phyloP scores from a whole-genome alignment of 2,888 invertebrate species.

The Helleia helle region DNA sequence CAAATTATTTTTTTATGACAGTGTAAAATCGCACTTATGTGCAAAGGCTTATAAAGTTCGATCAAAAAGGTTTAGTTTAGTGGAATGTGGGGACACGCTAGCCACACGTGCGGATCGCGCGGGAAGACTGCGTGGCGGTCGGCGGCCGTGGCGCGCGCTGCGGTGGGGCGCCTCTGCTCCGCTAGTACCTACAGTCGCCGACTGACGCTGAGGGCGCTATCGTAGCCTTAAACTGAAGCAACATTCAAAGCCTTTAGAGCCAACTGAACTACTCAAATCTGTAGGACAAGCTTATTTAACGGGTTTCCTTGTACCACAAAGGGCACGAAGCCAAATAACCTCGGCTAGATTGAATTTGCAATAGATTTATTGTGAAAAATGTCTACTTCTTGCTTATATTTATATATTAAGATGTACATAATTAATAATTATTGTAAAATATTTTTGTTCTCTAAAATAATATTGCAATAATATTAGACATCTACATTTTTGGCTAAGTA shows the following conservation, averaged over 20 bases:
- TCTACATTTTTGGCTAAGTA: too few species aligned
- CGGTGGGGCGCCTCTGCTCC: constrained; percentile 37
- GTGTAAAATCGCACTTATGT: too few species aligned
- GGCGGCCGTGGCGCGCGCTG: constrained; percentile 48
- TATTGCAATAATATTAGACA: too few species aligned
- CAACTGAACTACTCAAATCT: constrained; percentile 16
- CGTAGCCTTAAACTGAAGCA: constrained; percentile 21
- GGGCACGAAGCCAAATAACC: neutral
- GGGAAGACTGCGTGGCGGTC: constrained; percentile 73
- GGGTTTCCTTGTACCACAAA: constrained; percentile 3
- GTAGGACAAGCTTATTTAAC: constrained; percentile 15
- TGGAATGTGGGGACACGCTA: constrained; percentile 47
- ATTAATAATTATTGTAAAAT: neutral
- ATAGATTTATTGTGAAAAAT: neutral
- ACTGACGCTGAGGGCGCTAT: constrained; percentile 42
- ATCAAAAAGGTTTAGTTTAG: constrained; percentile 43
- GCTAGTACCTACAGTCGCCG: constrained; percentile 32
- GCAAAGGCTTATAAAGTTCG: constrained; percentile 31
- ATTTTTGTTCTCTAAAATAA: too few species aligned
- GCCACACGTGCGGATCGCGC: constrained; percentile 68
- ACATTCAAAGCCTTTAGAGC: constrained; percentile 19
- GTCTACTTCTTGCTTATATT: neutral
- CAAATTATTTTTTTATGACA: constrained; percentile 26
- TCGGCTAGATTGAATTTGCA: neutral
- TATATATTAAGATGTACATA: neutral